Conservation (phyloP, 2,888 invertebrate species). For the Lasioglossum malachurum region DNA sequence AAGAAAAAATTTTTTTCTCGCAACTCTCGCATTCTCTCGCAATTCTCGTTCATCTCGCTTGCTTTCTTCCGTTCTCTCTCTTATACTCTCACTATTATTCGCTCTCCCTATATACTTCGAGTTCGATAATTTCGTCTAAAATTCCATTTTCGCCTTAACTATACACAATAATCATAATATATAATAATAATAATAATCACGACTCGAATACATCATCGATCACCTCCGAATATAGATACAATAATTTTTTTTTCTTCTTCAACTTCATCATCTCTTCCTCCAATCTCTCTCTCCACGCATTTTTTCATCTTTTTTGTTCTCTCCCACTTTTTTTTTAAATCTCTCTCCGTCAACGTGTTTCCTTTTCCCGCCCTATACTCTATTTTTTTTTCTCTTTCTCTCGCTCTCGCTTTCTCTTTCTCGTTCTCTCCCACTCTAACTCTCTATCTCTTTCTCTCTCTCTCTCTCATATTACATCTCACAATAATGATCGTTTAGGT, state of each 20-base stretch:
- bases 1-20: constrained; percentile 70
- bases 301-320: constrained; percentile 17
- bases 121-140: constrained; percentile 76
- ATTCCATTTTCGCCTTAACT: constrained; percentile 80
- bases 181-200: constrained; percentile 80
- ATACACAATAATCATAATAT: constrained; percentile 80
- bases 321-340: not conserved
- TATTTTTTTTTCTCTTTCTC: not conserved
- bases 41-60: constrained; percentile 63
- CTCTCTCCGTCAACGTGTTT: constrained; percentile 18
- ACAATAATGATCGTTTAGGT: constrained; percentile 82
- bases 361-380: constrained; percentile 50
- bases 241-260: constrained; percentile 78
- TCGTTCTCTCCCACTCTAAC: not conserved
- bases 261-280: constrained; percentile 51
- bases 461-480: constrained; percentile 75
- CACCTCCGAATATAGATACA: constrained; percentile 84
- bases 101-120: constrained; percentile 73
- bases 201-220: constrained; percentile 84
- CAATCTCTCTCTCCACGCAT: constrained; percentile 36
- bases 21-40: constrained; percentile 66
- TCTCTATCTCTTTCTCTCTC: not conserved
- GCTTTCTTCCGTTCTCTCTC: constrained; percentile 66
- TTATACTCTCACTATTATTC: constrained; percentile 62
- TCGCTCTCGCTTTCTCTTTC: not conserved